Percentiles rank a stretch among this genome's conserved stretches.
These are phyloP conservation scores for Cromileptes altivelis DNA, from an alignment of 2,113 vertebrate species.

Conservation along the genomic window DNA sequence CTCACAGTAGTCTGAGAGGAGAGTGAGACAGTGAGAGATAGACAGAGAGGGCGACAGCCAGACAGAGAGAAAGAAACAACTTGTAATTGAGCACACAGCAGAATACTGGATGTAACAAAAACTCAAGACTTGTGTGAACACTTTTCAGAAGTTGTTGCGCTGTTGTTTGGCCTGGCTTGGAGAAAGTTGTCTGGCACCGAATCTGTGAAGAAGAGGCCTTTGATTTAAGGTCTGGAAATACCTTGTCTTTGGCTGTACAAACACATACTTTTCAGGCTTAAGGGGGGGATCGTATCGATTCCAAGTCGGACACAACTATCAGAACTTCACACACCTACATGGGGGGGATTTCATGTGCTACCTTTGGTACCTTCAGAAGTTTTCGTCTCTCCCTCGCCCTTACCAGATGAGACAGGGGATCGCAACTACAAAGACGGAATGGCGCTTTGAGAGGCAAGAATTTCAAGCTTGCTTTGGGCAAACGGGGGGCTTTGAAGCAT, in stretches of 20 bases:
- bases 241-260: constrained; percentile 74
- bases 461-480: constrained; percentile 92
- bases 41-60: constrained; percentile 69
- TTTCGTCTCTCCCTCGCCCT: constrained; percentile 86
- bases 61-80: constrained; percentile 70
- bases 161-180: constrained; percentile 64
- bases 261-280: constrained; percentile 76
- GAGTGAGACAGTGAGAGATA: constrained; percentile 80
- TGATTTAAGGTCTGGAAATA: constrained; percentile 79
- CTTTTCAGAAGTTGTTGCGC: constrained; percentile 68
- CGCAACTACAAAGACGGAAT: constrained; percentile 88
- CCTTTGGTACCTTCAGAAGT: constrained; percentile 92
- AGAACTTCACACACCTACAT: constrained; percentile 83
- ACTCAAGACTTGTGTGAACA: constrained; percentile 74
- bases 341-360: constrained; percentile 78
- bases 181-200: constrained; percentile 72
- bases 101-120: constrained; percentile 73
- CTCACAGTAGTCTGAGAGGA: constrained; percentile 87
- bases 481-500: constrained; percentile 90
- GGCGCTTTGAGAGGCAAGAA: constrained; percentile 90
- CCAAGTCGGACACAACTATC: constrained; percentile 75
- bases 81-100: constrained; percentile 91
- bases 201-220: constrained; percentile 66
- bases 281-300: constrained; percentile 80
- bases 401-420: constrained; percentile 87